These are phyloP conservation scores for Tachina lurida DNA, from an alignment of 2,888 invertebrate species.

Conservation along the genomic window DNA sequence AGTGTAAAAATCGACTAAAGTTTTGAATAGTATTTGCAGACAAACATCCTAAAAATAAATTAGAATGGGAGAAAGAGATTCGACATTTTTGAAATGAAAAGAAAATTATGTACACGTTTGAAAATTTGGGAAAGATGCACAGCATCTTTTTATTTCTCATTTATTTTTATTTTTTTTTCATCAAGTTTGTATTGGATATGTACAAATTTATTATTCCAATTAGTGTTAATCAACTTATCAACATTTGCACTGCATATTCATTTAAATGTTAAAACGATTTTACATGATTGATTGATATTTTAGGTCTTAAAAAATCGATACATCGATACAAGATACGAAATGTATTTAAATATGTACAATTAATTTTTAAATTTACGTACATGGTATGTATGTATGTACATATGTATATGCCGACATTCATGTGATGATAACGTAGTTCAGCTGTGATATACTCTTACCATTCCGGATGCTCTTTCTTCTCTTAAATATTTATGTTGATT, in stretches of 20 bases:
- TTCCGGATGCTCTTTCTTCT: slow-evolving; percentile 25
- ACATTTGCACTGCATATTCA: background rate
- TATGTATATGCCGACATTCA: background rate
- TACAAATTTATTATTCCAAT: slow-evolving; percentile 11
- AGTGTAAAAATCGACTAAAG: slow-evolving; percentile 75
- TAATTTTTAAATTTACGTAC: no score
- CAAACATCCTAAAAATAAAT: slow-evolving; percentile 78
- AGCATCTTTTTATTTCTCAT: slow-evolving; percentile 17
- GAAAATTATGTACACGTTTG: slow-evolving; percentile 59
- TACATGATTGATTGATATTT: background rate
- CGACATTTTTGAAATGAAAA: slow-evolving; percentile 66
- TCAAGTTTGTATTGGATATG: slow-evolving; percentile 5
- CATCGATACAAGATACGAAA: no score
- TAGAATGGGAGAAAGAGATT: slow-evolving; percentile 77
- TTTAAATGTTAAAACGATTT: background rate
- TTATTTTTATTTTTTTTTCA: slow-evolving; percentile 11
- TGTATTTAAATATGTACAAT: no score
- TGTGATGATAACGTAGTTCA: background rate
- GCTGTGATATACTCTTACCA: slow-evolving; percentile 15
- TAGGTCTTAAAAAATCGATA: no score
- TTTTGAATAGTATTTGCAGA: slow-evolving; percentile 71
- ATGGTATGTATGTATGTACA: no score
- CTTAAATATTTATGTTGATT: slow-evolving; percentile 6
- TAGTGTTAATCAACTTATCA: background rate
- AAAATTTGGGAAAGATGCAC: slow-evolving; percentile 63